These are phyloP conservation scores for Acinonyx jubatus DNA, from an alignment of 2,113 vertebrate species.

Conservation along the genomic window DNA sequence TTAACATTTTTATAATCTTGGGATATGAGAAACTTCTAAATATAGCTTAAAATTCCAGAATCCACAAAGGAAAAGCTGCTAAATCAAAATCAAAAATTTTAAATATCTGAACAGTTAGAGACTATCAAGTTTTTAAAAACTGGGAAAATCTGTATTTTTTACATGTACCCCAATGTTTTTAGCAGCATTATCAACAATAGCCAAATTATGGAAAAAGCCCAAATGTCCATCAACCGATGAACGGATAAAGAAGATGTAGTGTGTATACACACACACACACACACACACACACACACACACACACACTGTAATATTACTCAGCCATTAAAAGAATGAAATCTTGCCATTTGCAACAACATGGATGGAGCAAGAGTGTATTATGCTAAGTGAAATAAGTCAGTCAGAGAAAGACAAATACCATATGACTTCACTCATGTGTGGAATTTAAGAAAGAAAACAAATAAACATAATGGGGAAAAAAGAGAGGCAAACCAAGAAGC, in stretches of 20 bases:
- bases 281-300: neutral
- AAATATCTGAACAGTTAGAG: neutral
- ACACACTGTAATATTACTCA: neutral
- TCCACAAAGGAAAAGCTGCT: constrained; percentile 25
- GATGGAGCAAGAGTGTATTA: neutral
- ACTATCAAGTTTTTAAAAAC: neutral
- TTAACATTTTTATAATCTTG: constrained; percentile 39
- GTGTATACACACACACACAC: neutral
- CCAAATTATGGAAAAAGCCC: neutral
- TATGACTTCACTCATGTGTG: neutral
- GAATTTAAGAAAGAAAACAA: neutral
- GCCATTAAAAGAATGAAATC: neutral
- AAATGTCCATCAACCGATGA: neutral
- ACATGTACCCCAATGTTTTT: neutral
- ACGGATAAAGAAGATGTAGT: neutral
- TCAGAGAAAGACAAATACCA: neutral
- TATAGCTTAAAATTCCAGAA: constrained; percentile 27
- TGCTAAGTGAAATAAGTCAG: neutral
- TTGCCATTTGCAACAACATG: neutral
- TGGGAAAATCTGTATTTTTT: neutral
- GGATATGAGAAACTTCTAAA: constrained; percentile 25
- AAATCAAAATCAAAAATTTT: constrained; percentile 28
- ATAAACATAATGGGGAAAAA: neutral
- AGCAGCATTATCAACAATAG: neutral
- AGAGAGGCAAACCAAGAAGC: neutral